Evolutionary conservation across 1,140 invertebrate genomes (phyloP).

Genomic region (Drosophila ohnishii): DNA sequence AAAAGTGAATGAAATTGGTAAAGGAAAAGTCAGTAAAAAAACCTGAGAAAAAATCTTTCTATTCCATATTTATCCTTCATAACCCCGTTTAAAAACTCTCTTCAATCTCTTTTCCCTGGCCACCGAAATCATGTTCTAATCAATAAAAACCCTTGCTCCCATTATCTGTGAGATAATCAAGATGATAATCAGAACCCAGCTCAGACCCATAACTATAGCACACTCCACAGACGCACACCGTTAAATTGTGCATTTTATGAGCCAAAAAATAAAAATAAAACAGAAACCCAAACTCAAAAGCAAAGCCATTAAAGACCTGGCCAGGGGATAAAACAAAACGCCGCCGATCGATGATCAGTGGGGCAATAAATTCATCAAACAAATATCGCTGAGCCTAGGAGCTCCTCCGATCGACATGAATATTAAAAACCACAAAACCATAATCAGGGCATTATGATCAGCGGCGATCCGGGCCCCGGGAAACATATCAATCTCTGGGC

Average conservation of each 20-base stretch:
- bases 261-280: constrained; percentile 2
- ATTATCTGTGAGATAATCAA: constrained; percentile 58
- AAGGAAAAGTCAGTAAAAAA: neutral
- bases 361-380: constrained; percentile 76
- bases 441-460: constrained; percentile 78
- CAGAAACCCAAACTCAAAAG: constrained; percentile 20
- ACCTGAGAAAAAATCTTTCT: neutral
- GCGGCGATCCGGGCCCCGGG: constrained; percentile 29
- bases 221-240: constrained; percentile 64
- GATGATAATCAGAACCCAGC: constrained; percentile 12
- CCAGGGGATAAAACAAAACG: constrained; percentile 62
- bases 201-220: constrained; percentile 55
- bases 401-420: constrained; percentile 60
- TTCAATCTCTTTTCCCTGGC: neutral
- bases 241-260: constrained; percentile 75
- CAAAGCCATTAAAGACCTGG: constrained; percentile 52
- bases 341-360: constrained; percentile 59
- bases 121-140: constrained; percentile 44
- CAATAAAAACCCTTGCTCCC: constrained; percentile 43
- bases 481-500: constrained; percentile 71
- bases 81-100: neutral
- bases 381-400: constrained; percentile 60
- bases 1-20: neutral
- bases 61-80: too few relatives aligned
- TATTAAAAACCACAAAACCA: constrained; percentile 79